Conservation (phyloP, 1,140 invertebrate genomes). For the Temnothorax curvispinosus region DNA sequence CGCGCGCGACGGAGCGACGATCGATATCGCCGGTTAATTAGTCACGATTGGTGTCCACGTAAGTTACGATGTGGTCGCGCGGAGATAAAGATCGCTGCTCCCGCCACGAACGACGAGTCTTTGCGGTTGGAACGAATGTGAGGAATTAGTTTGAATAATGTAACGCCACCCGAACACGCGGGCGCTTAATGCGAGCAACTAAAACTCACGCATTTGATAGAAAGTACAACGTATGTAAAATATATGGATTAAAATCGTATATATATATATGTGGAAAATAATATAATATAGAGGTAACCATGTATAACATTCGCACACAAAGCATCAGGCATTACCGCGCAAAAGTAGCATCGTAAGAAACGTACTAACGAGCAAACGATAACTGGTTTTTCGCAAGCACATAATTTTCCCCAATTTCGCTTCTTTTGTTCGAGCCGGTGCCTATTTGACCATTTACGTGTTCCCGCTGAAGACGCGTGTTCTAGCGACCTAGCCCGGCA, state of each 20-base stretch:
- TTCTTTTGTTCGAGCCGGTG: neutral
- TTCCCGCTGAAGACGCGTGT: constrained; percentile 50
- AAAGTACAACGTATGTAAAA: neutral
- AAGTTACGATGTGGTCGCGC: constrained; percentile 65
- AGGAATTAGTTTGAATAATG: constrained; percentile 57
- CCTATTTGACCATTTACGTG: constrained; percentile 16
- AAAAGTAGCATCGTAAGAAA: neutral
- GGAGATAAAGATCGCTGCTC: constrained; percentile 61
- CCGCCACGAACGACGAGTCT: constrained; percentile 59
- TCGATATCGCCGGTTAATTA: constrained; percentile 73
- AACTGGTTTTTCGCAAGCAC: neutral
- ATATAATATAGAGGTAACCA: neutral
- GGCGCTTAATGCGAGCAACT: neutral
- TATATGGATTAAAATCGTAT: neutral
- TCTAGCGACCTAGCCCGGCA: constrained; percentile 42
- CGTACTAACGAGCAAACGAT: constrained; percentile 2
- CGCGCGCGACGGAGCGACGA: constrained; percentile 48
- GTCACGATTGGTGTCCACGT: constrained; percentile 72
- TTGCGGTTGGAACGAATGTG: constrained; percentile 42
- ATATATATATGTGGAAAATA: neutral
- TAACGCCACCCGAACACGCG: constrained; percentile 1
- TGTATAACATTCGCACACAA: neutral
- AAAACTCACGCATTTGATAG: constrained; percentile 3
- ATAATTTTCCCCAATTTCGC: constrained; percentile 11
- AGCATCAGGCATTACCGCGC: too few relatives aligned